These are phyloP conservation scores for Encarsia formosa DNA, from an alignment of 2,888 invertebrate genomes.

Conservation along the genomic window DNA sequence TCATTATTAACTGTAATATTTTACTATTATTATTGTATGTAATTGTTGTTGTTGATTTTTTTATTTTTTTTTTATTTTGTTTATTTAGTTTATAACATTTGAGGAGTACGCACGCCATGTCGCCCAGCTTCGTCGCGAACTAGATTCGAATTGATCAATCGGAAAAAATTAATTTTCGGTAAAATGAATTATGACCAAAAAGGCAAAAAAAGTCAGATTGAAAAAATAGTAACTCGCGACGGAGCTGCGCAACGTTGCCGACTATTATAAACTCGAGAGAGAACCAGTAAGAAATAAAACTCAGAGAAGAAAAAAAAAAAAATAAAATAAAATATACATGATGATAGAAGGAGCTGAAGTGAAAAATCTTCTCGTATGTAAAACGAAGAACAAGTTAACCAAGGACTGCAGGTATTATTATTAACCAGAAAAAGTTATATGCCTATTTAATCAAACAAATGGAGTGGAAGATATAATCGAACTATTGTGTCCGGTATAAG, in stretches of 20 bases:
- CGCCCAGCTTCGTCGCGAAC: constrained; percentile 41
- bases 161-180: background rate
- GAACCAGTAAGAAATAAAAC: too few relatives aligned
- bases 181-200: background rate
- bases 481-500: too few relatives aligned
- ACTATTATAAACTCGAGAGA: constrained; percentile 33
- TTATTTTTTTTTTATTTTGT: constrained; percentile 41
- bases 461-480: background rate
- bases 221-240: constrained; percentile 22
- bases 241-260: constrained; percentile 44
- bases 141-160: background rate
- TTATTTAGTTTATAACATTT: too few relatives aligned
- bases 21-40: constrained; percentile 27
- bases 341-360: too few relatives aligned
- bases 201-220: background rate
- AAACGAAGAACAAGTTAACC: background rate
- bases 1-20: constrained; percentile 6
- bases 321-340: too few relatives aligned
- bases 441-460: too few relatives aligned
- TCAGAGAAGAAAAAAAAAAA: too few relatives aligned
- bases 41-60: constrained; percentile 47
- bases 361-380: too few relatives aligned
- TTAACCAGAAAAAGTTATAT: too few relatives aligned
- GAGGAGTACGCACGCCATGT: constrained; percentile 37
- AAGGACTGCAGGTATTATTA: constrained; percentile 2